Conservation (phyloP, 2,797 vertebrate genomes). For the Meda fulgida region DNA sequence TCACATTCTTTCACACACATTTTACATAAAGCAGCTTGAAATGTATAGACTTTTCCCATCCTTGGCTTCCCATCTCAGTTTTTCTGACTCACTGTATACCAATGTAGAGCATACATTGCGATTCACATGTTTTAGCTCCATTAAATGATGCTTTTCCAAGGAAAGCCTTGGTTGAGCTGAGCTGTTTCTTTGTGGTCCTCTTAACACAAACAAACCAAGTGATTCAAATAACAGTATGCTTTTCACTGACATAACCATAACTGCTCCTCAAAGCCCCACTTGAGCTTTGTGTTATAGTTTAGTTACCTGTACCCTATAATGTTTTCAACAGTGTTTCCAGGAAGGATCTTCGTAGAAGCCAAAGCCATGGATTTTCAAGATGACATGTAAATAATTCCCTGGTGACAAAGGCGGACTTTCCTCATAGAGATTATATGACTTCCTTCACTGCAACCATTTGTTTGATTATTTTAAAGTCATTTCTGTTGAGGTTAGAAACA, state of each 20-base stretch:
- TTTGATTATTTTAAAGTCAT: slow-evolving; percentile 40
- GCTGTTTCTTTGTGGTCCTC: slow-evolving; percentile 29
- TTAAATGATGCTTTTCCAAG: slow-evolving; percentile 3
- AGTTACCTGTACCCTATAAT: slow-evolving; percentile 51
- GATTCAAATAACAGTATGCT: background rate
- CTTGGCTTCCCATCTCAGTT: slow-evolving; percentile 19
- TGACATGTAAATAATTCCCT: slow-evolving; percentile 50
- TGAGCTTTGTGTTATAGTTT: slow-evolving; percentile 38
- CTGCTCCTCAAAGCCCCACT: slow-evolving; percentile 36
- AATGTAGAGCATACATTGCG: background rate
- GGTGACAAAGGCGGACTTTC: slow-evolving; percentile 24
- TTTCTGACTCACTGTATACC: slow-evolving; percentile 13
- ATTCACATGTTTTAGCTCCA: background rate
- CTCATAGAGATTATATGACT: background rate
- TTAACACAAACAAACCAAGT: slow-evolving; percentile 29
- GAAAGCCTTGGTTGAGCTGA: slow-evolving; percentile 15
- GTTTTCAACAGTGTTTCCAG: slow-evolving; percentile 54
- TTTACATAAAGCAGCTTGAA: slow-evolving; percentile 7
- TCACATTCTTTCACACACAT: background rate
- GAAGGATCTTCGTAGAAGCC: slow-evolving; percentile 18
- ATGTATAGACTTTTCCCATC: slow-evolving; percentile 11
- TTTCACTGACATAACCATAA: slow-evolving; percentile 13
- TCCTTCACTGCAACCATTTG: slow-evolving; percentile 22
- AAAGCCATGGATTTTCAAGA: slow-evolving; percentile 41
- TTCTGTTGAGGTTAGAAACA: slow-evolving; percentile 13